Percentiles rank a stretch among this genome's conserved stretches.
phyloP scores from a whole-genome alignment of 2,888 invertebrate genomes.

The Pocota personata region DNA sequence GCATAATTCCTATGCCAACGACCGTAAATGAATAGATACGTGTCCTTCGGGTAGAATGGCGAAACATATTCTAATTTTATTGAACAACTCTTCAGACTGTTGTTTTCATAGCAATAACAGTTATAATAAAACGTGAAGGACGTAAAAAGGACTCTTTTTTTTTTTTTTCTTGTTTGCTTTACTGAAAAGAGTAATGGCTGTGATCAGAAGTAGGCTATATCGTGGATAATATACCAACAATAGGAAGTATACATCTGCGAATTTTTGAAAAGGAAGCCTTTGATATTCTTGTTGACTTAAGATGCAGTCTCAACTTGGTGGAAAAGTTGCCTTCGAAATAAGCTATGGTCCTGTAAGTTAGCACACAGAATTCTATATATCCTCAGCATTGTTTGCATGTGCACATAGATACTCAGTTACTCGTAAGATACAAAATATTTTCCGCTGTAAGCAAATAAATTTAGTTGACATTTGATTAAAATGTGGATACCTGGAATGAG shows the following conservation, averaged over 20 bases:
- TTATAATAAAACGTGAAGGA: not conserved
- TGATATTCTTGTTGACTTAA: no score
- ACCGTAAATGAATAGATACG: not conserved
- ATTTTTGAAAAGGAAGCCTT: no score
- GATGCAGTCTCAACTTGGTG: no score
- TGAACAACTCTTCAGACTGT: not conserved
- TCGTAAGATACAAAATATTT: not conserved
- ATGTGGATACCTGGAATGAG: no score
- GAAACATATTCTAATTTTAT: not conserved
- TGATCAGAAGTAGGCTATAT: no score
- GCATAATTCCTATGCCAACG: not conserved
- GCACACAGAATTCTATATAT: not conserved
- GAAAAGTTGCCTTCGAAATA: no score
- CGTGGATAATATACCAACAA: no score
- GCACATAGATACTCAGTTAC: not conserved
- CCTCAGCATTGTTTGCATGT: not conserved
- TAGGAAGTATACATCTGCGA: no score
- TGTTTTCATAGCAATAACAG: not conserved
- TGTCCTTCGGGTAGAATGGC: not conserved
- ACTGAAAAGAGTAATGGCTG: no score
- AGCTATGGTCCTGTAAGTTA: no score
- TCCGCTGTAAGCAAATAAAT: not conserved
- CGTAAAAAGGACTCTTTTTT: not conserved
- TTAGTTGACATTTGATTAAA: conserved; percentile 32
- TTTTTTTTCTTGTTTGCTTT: no score